Percentiles rank a stretch among this genome's conserved stretches.
Conservation (phyloP, 2,113 vertebrate genomes). For the Zingel zingel region DNA sequence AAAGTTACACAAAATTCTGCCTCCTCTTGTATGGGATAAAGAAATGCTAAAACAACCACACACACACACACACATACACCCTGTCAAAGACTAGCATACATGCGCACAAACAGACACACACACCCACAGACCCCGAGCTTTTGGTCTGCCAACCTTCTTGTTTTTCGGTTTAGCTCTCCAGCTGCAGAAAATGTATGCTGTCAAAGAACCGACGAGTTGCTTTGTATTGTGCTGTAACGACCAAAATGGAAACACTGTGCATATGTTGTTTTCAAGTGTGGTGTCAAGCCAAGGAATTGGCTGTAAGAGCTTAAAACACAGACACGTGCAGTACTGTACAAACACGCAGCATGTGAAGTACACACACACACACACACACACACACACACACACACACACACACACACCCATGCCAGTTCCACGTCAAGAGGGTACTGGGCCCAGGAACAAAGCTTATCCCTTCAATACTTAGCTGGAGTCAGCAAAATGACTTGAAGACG, state of each 20-base stretch:
- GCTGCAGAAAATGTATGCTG: conserved; percentile 68
- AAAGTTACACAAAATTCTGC: conserved; percentile 99
- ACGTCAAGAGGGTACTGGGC: conserved; percentile 86
- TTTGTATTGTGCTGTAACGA: conserved; percentile 89
- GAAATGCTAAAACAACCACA: conserved; percentile 88
- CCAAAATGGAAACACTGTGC: conserved; percentile 91
- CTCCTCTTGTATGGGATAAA: conserved; percentile 97
- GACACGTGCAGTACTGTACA: conserved; percentile 50
- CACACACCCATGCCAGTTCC: conserved; percentile 86
- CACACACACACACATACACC: conserved; percentile 77
- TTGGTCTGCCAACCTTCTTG: conserved; percentile 82
- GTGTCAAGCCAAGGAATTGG: conserved; percentile 92
- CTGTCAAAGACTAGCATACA: conserved; percentile 48
- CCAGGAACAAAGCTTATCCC: conserved; percentile 94
- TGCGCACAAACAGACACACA: conserved; percentile 63
- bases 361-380: conserved; percentile 83
- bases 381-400: conserved; percentile 86
- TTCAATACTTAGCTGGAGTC: conserved; percentile 94
- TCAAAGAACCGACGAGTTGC: conserved; percentile 84
- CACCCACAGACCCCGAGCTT: conserved; percentile 87
- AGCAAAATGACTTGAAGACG: conserved; percentile 95
- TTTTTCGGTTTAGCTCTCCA: conserved; percentile 65
- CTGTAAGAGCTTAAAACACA: conserved; percentile 90
- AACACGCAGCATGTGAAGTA: conserved; percentile 77
- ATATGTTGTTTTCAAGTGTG: conserved; percentile 92